Base-by-base conservation (phyloP, 2,888 invertebrate species). In the Rapana venosa region DNA sequence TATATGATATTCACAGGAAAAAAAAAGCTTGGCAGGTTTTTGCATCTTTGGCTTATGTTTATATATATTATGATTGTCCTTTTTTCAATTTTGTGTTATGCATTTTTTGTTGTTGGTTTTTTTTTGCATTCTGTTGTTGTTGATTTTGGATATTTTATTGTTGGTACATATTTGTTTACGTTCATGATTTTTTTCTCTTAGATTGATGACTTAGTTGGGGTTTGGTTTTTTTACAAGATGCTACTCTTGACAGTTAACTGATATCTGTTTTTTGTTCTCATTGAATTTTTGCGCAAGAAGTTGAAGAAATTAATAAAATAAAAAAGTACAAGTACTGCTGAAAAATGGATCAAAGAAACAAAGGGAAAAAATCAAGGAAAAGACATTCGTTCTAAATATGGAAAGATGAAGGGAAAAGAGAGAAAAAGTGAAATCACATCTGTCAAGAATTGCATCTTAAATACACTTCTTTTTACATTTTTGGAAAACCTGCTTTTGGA, bases 371-470 rank as follows among this genome's bases (percentile, higher is more conserved):
- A 74, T 13, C 20, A 13, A 61, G 22, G 15, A 61, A 61, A 61
- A 22, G 15, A 61, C 1, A 61, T 61, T 13, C 1, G 61, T 15
- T 15, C 8, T 61, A 61, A 61, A 61, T 47, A 47, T 61, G 61
- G 61, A 22, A 61, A 74, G 22, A 74, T 8, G 30, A n/a, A 26
- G 2, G 74, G 30, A 2, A n/a, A 5, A 74, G 11, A n/a, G 26
- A 74, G 26, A 30, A 74, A 74, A 74, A n/a, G n/a, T 22, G 11
- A n/a, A 26, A 74, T n/a, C 26, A 22, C 2, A 11, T 26, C 30
- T 58, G 36, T 85, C 84, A 85, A 84, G 84, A 85, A 58, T 58
- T 35, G 84, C 58, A 58, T 85, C 84, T 30, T 58, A 2, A 30
- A 17, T 58, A 58, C 11, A 13, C 5, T 83, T 83, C 6, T 83